Base-by-base conservation (phyloP, 2,113 vertebrate species). In the Colistium nudipinnis region DNA sequence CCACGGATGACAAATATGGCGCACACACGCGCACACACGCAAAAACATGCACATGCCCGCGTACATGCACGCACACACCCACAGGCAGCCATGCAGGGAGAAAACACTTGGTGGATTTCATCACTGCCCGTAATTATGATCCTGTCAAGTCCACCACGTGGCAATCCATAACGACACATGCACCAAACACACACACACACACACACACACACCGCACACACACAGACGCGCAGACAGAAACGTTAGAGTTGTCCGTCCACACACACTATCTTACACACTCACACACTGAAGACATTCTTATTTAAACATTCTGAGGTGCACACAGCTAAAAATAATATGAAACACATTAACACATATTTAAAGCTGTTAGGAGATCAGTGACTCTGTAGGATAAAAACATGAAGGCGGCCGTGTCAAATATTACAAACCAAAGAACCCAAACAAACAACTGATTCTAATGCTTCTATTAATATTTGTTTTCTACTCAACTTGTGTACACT, bases 121-220 rank as follows among this genome's bases (percentile, higher is more conserved):
- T 90, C 88, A 88, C 89, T 74, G 87, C 78, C 83, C 41, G 80
- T 90, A 91, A 91, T 91, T 91, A 91, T 91, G 89, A 91, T 88
- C 74, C 85, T 91, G 89, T 91, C 89, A 91, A 81, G 85, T 88
- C 74, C 76, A 85, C 87, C 84, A 87, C 55, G 68, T 89, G 83
- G 88, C 88, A 89, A 89, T 91, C 89, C 88, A 91, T 91, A 89
- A 91, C 74, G 76, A 89, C 73, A 82, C 43, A 43, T 7, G 5
- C 75, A 52, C 36, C n/a, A n/a, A n/a, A 27, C 75, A 70, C 78
- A 65, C 24, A 22, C 45, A 20, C 60, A 39, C 36, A 53, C 61
- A 53, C 17, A 53, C 14, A 19, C 30, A 43, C 19, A 60, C 31
- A 38, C n/a, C 36, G 49, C 61, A 53, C 17, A 53, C 14, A 19